Percentiles rank a stretch among this genome's conserved stretches.
These are phyloP conservation scores for Drosophila leonis DNA, from an alignment of 2,888 invertebrate genomes.

Conservation along the genomic window DNA sequence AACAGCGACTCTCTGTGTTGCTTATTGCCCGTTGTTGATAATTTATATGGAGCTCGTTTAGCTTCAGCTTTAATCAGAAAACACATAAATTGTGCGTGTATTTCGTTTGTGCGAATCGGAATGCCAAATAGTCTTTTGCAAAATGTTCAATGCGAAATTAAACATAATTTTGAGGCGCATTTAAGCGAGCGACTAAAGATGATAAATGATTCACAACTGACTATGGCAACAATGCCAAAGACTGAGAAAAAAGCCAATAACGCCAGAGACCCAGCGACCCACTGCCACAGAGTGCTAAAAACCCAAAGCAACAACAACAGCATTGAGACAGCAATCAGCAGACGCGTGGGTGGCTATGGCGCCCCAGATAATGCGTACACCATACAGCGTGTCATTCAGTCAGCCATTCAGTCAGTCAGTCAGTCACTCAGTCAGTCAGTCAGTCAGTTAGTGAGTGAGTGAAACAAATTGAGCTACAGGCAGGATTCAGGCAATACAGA, in stretches of 20 bases:
- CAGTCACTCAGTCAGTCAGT: constrained; percentile 19
- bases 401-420: constrained; percentile 25
- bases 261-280: constrained; percentile 34
- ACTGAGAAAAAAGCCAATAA: constrained; percentile 48
- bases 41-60: constrained; percentile 21
- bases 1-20: neutral
- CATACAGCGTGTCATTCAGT: constrained; percentile 40
- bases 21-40: constrained; percentile 7
- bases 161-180: constrained; percentile 63
- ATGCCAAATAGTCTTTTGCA: constrained; percentile 19
- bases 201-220: constrained; percentile 62
- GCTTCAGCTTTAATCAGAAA: constrained; percentile 32
- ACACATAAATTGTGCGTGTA: constrained; percentile 34
- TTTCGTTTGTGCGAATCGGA: constrained; percentile 6
- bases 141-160: constrained; percentile 56
- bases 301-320: constrained; percentile 16
- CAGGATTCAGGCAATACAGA: constrained; percentile 18
- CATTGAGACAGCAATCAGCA: constrained; percentile 55
- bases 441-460: constrained; percentile 21
- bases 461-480: constrained; percentile 48
- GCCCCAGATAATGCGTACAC: constrained; percentile 48
- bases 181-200: constrained; percentile 66
- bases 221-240: constrained; percentile 38
- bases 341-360: constrained; percentile 38
- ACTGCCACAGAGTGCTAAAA: constrained; percentile 12